A percentile compares a stretch with the other conserved stretches of the same genome.
Conservation (phyloP, 2,888 invertebrate species). For the Lepidonotus clava region DNA sequence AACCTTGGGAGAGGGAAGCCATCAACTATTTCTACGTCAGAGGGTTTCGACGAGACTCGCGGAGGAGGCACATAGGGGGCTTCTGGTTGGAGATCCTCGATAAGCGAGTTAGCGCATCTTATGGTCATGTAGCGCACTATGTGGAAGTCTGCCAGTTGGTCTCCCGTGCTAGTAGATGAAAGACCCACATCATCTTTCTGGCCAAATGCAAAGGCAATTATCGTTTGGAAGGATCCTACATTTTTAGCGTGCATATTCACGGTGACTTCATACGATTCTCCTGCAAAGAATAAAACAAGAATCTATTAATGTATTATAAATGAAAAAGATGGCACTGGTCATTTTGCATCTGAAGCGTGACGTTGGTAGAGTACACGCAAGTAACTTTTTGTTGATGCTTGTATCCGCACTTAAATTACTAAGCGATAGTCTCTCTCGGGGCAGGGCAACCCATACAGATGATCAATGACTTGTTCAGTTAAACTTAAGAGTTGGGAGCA, state of each 20-base stretch:
- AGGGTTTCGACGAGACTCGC: slow-evolving; percentile 60
- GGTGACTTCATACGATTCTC: slow-evolving; percentile 64
- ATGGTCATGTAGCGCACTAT: slow-evolving; percentile 68
- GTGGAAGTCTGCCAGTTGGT: slow-evolving; percentile 61
- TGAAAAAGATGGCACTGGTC: background rate
- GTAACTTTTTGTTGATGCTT: background rate
- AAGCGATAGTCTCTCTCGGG: background rate
- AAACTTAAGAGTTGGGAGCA: too few relatives aligned
- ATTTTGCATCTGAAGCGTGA: background rate
- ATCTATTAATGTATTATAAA: background rate
- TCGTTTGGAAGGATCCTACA: slow-evolving; percentile 68
- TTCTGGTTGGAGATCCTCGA: slow-evolving; percentile 67
- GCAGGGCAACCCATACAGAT: too few relatives aligned
- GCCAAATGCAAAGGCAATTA: slow-evolving; percentile 68
- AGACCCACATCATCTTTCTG: slow-evolving; percentile 44
- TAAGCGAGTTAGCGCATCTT: slow-evolving; percentile 65
- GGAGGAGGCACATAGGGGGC: slow-evolving; percentile 66
- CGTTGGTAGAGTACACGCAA: background rate
- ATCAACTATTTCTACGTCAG: slow-evolving; percentile 64
- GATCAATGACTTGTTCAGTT: too few relatives aligned
- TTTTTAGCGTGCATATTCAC: slow-evolving; percentile 65
- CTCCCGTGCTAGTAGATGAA: background rate
- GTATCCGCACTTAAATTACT: background rate
- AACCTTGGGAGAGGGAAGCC: slow-evolving; percentile 69
- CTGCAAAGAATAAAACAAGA: slow-evolving; percentile 62